These are phyloP conservation scores for Acipenser oxyrinchus DNA, from an alignment of 2,797 vertebrate genomes.

Conservation along the genomic window DNA sequence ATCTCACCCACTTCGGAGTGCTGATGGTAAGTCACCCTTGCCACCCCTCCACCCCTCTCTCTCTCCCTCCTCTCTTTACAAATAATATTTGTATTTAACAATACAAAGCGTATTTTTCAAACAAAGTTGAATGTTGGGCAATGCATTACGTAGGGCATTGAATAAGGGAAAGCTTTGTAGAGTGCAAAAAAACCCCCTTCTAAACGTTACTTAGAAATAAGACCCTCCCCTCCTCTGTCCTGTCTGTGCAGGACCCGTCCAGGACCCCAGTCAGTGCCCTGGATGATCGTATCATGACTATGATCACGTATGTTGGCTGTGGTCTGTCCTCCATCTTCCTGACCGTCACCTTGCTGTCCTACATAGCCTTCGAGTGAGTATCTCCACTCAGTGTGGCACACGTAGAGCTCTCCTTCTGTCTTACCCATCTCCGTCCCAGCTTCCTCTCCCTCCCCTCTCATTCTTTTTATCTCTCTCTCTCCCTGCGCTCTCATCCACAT, in stretches of 20 bases:
- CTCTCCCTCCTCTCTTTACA: too few species aligned
- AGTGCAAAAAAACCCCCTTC: background rate
- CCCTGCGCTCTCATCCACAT: background rate
- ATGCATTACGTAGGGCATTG: too few species aligned
- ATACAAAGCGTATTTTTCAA: too few species aligned
- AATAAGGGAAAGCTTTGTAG: background rate
- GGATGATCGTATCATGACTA: conserved; percentile 55
- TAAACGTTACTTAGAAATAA: background rate
- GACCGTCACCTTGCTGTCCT: conserved; percentile 70
- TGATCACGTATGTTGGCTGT: conserved; percentile 72
- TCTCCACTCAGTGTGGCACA: background rate
- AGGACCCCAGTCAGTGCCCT: conserved; percentile 31
- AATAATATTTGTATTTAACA: too few species aligned
- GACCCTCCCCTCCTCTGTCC: background rate
- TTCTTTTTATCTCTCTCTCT: background rate
- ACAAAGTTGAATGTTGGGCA: too few species aligned
- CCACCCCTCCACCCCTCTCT: too few species aligned
- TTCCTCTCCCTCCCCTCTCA: background rate
- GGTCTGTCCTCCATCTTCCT: conserved; percentile 77
- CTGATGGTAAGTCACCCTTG: conserved; percentile 67
- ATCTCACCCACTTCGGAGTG: conserved; percentile 88
- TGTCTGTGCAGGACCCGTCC: conserved; percentile 60
- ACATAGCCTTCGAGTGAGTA: conserved; percentile 76
- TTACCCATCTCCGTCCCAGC: background rate
- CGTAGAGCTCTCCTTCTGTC: background rate